A percentile compares a stretch with the other conserved stretches of the same genome.
Conservation (phyloP, 1,140 invertebrate genomes). For the Atta texana region DNA sequence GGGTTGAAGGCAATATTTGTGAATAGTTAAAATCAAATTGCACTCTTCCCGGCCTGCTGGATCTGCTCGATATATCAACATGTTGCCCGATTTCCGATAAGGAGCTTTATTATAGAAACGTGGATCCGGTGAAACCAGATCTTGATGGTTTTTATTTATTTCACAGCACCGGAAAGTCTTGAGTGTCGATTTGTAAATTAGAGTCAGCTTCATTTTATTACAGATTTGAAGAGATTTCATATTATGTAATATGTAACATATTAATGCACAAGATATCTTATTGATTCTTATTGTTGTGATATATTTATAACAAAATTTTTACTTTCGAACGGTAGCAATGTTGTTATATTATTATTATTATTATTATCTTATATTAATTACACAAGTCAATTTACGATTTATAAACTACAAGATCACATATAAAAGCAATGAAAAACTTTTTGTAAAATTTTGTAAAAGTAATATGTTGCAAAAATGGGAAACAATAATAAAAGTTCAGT, state of each 20-base stretch:
- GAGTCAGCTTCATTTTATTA: background rate
- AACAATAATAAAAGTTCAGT: constrained; percentile 23
- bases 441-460: constrained; percentile 27
- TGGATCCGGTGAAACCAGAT: background rate
- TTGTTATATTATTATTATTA: background rate
- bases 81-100: background rate
- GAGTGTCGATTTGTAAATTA: background rate
- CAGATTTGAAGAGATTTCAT: background rate
- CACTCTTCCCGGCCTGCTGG: constrained; percentile 86
- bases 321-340: background rate
- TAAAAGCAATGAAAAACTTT: background rate
- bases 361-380: background rate
- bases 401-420: background rate
- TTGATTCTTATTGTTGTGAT: background rate
- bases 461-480: background rate
- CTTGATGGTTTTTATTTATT: background rate
- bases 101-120: background rate
- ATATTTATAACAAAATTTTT: background rate
- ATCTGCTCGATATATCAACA: constrained; percentile 78
- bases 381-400: background rate
- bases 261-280: background rate
- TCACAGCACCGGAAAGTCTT: background rate
- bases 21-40: constrained; percentile 83
- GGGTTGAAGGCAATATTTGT: constrained; percentile 85
- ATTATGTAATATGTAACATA: background rate